Conservation (phyloP, 2,888 invertebrate genomes). For the Chymomyza caudatula region DNA sequence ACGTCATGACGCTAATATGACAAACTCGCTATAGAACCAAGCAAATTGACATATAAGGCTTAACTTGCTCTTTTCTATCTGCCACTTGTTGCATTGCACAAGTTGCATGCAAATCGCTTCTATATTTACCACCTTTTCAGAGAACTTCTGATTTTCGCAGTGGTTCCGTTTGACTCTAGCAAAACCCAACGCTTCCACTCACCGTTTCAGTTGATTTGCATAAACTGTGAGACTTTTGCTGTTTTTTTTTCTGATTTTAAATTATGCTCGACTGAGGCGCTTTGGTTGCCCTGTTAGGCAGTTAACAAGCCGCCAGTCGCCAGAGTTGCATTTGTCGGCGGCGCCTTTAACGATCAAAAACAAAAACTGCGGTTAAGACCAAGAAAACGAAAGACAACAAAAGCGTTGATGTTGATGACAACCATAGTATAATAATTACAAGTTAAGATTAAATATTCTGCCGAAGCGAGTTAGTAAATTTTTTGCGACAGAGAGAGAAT, state of each 20-base stretch:
- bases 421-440: no score
- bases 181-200: neutral
- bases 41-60: neutral
- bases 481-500: no score
- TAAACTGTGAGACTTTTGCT: constrained; percentile 53
- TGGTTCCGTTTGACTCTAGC: neutral
- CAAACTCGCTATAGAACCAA: constrained; percentile 29
- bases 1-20: constrained; percentile 44
- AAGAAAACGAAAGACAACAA: constrained; percentile 3
- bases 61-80: neutral
- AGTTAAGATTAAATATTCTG: no score
- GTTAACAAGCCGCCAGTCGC: neutral
- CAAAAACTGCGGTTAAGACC: constrained; percentile 4
- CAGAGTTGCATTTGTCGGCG: constrained; percentile 39
- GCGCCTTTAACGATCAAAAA: constrained; percentile 22
- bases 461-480: no score
- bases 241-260: neutral
- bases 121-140: constrained; percentile 24
- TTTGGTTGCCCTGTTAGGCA: neutral
- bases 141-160: constrained; percentile 12
- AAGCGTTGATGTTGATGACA: neutral
- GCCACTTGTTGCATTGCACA: constrained; percentile 38
- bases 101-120: neutral
- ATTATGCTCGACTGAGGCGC: neutral
- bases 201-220: constrained; percentile 43